Base-by-base conservation (phyloP, 2,797 vertebrate genomes). In the Tarsius wallacei region DNA sequence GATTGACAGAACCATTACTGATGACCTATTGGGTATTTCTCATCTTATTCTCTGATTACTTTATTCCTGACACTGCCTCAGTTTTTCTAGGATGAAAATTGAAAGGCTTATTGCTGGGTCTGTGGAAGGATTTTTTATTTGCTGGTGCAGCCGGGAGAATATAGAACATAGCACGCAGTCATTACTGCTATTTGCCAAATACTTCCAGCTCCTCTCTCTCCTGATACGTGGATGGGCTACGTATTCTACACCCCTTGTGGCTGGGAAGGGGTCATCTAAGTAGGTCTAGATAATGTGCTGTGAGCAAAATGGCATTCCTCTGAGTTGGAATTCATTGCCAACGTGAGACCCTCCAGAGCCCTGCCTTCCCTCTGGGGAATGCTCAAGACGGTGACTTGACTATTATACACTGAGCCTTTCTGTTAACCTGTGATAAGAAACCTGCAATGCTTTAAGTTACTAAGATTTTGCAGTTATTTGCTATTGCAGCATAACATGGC, bases 401-500 rank as follows among this genome's bases (percentile, higher is more conserved):
- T 53, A 1, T 63, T 36, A 42, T 53, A 47, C 90, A 95, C 12
- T 63, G 10, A 49, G 5, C 21, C 24, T 83, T 89, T 87, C 22
- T 93, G 19, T n/a, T 57, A 33, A 86, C 33, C 12, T 15, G n/a
- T 36, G 59, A 59, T 57, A 95, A 73, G 21, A 80, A 71, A n/a
- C 22, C 49, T 57, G 4, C 0, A 8, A 78, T 94, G 47, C 71
- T 93, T 55, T 51, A 85, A 84, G 42, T 68, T 36, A 51, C 33
- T 70, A 47, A 66, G 53, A 86, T 91, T 93, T 95, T 86, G 33
- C n/a, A 81, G 19, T 77, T 76, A 53, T 70, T 70, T 96, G 47
- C 84, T 87, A 68, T 8, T n/a, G 42, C 7, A 73, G 33, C 4
- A 96, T 88, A 73, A 70, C 15, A 28, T 89, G 78, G 1, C 11